These are phyloP conservation scores for Epizoanthus ramosus DNA, from an alignment of 92 coral and sea anemone species.

Conservation along the genomic window DNA sequence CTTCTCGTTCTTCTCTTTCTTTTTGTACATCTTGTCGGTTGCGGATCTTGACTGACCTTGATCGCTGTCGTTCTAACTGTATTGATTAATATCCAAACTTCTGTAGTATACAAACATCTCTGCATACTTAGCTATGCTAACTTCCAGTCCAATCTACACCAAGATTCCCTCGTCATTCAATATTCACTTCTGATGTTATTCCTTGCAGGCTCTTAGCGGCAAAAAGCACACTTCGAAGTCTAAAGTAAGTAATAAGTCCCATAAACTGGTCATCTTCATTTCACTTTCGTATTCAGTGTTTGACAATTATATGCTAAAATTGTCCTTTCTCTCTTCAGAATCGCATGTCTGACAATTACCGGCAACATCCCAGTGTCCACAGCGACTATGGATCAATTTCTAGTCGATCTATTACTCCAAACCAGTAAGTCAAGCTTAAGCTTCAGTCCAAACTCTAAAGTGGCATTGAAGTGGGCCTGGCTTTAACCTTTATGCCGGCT, in stretches of 20 bases:
- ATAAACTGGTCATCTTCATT: neutral
- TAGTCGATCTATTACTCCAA: slow-evolving; percentile 96
- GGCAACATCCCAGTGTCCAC: slow-evolving; percentile 76
- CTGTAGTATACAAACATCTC: no score
- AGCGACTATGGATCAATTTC: slow-evolving; percentile 97
- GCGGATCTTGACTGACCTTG: no score
- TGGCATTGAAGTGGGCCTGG: no score
- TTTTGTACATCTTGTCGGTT: no score
- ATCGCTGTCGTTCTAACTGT: no score
- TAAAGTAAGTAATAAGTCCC: neutral
- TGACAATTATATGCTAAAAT: neutral
- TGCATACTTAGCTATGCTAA: no score
- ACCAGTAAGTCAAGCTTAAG: slow-evolving; percentile 64
- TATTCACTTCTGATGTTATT: neutral
- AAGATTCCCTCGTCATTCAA: no score
- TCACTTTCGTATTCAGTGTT: neutral
- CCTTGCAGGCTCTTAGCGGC: slow-evolving; percentile 43
- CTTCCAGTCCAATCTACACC: neutral
- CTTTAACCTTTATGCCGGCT: no score
- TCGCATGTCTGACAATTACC: slow-evolving; percentile 67
- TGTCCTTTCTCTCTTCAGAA: slow-evolving; percentile 41
- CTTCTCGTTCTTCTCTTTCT: no score
- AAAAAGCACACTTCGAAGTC: slow-evolving; percentile 49
- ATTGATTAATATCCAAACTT: no score
- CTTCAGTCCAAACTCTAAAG: neutral